These are phyloP conservation scores for Drosophila baimaii DNA, from an alignment of 1,140 invertebrate genomes.

Conservation along the genomic window DNA sequence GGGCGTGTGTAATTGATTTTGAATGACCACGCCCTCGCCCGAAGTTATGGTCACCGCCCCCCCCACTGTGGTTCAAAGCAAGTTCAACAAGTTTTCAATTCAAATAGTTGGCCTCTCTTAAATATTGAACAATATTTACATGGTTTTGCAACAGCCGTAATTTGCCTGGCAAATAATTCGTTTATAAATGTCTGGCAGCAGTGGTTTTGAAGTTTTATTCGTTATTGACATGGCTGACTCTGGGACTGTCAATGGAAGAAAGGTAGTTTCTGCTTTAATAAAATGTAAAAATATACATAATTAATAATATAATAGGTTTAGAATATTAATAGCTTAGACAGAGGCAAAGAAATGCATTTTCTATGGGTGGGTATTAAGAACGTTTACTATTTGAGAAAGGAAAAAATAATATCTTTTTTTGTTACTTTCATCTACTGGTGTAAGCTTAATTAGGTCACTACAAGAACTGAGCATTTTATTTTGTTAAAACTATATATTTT, in stretches of 20 bases:
- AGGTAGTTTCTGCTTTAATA: not conserved
- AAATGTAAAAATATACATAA: not conserved
- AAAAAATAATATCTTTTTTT: not conserved
- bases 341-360: not conserved
- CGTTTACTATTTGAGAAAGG: not conserved
- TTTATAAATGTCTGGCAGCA: conserved; percentile 3
- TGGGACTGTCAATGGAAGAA: not conserved
- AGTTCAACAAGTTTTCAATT: conserved; percentile 65
- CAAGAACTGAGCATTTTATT: not conserved
- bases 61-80: conserved; percentile 2
- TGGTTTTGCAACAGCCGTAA: conserved; percentile 16
- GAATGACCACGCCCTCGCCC: conserved; percentile 52
- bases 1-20: conserved; percentile 74
- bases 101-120: conserved; percentile 42
- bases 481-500: no score
- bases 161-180: conserved; percentile 18
- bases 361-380: no score
- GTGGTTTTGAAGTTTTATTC: not conserved
- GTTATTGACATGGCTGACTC: conserved; percentile 4
- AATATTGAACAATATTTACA: conserved; percentile 46
- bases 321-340: not conserved
- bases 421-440: not conserved
- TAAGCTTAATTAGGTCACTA: conserved; percentile 14
- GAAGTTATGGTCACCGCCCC: conserved; percentile 24
- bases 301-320: not conserved